Base-by-base conservation (phyloP, 2,888 invertebrate genomes). In the Pachycephus smyrnensis region DNA sequence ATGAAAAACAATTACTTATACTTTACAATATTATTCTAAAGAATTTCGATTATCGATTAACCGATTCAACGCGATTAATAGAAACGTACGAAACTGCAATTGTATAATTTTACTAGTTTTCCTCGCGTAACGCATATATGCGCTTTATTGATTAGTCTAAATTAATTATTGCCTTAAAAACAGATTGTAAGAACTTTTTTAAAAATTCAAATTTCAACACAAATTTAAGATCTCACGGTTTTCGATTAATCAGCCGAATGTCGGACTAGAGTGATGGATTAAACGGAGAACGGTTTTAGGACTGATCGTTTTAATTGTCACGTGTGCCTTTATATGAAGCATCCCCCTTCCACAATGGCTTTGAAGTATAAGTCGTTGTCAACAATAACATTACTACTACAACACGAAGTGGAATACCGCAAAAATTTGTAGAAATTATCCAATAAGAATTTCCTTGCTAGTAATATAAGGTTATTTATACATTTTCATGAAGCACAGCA, bases 51-150 rank as follows among this genome's bases (percentile, higher is more conserved):
- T 55, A 32, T 71, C 12, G 71, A 30, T 32, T 15, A 9, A 71
- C 11, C 12, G 32, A 40, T 77, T 73, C 36, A 77, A 78, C 75
- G 69, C 77, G 11, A 79, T 80, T 80, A 82, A 82, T 73, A 92
- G 81, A 86, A 92, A 92, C 69, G 92, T 93, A 79, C 93, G 92
- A 86, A 93, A 93, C 84, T 93, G 93, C 79, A 93, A 89, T 87
- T 93, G 92, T 80, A 93, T 93, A 77, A 93, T 92, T 89, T 92
- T 89, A 86, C 89, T 91, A 12, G 87, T 89, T 87, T 88, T 91
- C 90, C 88, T 90, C 82, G 87, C 82, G 89, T 91, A 91, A 90
- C 90, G 90, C 91, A 91, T 91, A 89, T 87, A 89, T 88, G 75
- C 77, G 30, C 75, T 68, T 75, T n/a, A 30, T 32, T 6, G 4